phyloP scores from a whole-genome alignment of 2,888 invertebrate genomes.

The Dasysyrphus tricinctus region DNA sequence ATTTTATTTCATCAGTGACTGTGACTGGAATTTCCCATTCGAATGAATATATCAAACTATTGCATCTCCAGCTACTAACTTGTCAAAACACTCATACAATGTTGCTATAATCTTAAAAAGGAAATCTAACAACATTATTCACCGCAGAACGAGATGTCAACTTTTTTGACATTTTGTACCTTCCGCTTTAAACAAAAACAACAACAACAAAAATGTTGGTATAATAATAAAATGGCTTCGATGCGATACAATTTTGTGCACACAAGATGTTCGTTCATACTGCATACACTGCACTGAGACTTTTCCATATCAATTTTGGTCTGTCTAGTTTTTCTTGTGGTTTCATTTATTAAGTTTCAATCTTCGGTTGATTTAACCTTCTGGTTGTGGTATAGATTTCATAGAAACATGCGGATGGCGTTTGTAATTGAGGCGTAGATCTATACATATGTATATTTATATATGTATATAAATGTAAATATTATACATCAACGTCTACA shows the following conservation, averaged over 20 bases:
- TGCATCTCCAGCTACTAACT: neutral
- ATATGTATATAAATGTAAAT: neutral
- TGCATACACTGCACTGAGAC: constrained; percentile 21
- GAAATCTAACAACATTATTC: constrained; percentile 44
- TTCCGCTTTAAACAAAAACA: constrained; percentile 25
- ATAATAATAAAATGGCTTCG: constrained; percentile 43
- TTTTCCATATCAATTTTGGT: constrained; percentile 19
- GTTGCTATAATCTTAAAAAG: constrained; percentile 28
- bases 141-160: constrained; percentile 34
- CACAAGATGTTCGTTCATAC: constrained; percentile 26
- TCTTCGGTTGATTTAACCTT: constrained; percentile 75
- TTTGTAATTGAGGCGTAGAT: constrained; percentile 46
- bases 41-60: neutral
- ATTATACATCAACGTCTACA: neutral
- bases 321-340: constrained; percentile 68
- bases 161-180: constrained; percentile 26
- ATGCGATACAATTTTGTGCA: constrained; percentile 14
- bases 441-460: no score
- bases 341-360: constrained; percentile 74
- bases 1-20: neutral
- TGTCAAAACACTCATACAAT: constrained; percentile 13
- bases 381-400: constrained; percentile 67
- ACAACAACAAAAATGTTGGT: neutral
- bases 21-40: neutral
- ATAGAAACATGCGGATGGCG: constrained; percentile 51